Percentiles rank a stretch among this genome's conserved stretches.
phyloP scores from a whole-genome alignment of 2,888 invertebrate species.

The Galeopsomyia nigrocyanea region DNA sequence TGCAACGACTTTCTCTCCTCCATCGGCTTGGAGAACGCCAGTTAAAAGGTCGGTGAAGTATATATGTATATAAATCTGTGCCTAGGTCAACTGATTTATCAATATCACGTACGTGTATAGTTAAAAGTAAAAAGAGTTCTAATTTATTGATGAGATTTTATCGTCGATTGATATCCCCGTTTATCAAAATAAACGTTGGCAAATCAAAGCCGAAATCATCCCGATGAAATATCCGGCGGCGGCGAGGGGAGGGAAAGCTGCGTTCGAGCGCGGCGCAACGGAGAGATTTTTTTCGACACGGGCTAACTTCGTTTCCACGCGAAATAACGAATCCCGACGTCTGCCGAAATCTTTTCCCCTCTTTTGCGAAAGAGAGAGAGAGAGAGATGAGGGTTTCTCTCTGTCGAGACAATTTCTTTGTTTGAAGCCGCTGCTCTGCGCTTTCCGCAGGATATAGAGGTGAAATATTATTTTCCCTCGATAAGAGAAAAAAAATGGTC shows the following conservation, averaged over 20 bases:
- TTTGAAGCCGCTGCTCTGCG: neutral
- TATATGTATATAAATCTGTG: neutral
- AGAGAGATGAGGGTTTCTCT: no score
- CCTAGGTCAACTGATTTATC: conserved; percentile 37
- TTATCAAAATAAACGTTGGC: no score
- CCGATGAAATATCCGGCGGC: neutral
- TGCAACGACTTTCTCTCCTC: no score
- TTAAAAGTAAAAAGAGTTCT: no score
- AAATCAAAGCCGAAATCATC: conserved; percentile 14
- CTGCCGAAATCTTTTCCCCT: neutral
- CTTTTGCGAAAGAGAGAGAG: no score
- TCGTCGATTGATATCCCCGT: neutral
- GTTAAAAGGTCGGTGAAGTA: conserved; percentile 9
- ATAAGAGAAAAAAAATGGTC: neutral
- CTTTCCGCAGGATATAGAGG: conserved; percentile 33
- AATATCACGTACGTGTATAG: neutral
- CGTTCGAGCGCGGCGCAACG: no score
- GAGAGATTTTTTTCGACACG: no score
- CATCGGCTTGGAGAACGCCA: no score
- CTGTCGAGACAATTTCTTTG: conserved; percentile 39
- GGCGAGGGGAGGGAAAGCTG: no score
- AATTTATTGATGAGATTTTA: neutral
- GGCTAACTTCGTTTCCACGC: conserved; percentile 19
- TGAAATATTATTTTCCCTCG: conserved; percentile 28
- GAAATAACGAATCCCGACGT: conserved; percentile 33